Evolutionary conservation across 2,113 vertebrate genomes (phyloP).

Genomic region (Chionis minor): DNA sequence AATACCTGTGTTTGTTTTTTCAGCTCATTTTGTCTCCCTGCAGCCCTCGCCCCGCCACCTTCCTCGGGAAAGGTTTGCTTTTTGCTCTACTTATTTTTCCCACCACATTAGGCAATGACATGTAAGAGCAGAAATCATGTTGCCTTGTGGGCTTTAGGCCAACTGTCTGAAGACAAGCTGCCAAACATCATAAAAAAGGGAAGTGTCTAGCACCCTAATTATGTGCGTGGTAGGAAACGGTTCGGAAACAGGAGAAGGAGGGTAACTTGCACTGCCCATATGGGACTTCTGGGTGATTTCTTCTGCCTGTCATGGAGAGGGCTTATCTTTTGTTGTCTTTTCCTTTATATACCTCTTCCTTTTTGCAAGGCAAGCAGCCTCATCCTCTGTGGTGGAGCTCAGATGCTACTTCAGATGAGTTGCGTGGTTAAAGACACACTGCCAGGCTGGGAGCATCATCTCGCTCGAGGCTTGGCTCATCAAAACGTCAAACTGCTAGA

Average conservation of each 20-base stretch:
- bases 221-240: background rate
- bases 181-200: background rate
- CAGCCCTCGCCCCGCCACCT: fast-evolving
- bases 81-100: slow-evolving; percentile 31
- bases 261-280: background rate
- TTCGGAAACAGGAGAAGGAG: background rate
- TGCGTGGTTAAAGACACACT: background rate
- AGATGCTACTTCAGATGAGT: background rate
- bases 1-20: background rate
- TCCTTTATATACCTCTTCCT: background rate
- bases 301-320: background rate
- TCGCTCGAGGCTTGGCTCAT: background rate
- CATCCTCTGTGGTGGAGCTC: background rate
- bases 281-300: background rate
- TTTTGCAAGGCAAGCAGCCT: background rate
- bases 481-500: background rate
- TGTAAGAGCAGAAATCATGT: background rate
- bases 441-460: background rate
- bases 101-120: background rate
- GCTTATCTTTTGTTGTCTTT: background rate
- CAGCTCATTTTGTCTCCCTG: slow-evolving; percentile 3
- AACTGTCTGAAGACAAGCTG: background rate
- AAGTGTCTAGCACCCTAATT: background rate
- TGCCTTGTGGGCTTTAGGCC: background rate
- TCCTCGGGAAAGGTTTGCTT: slow-evolving; percentile 9